Base-by-base conservation (phyloP, 2,888 invertebrate genomes). In the Criorhina ranunculi region DNA sequence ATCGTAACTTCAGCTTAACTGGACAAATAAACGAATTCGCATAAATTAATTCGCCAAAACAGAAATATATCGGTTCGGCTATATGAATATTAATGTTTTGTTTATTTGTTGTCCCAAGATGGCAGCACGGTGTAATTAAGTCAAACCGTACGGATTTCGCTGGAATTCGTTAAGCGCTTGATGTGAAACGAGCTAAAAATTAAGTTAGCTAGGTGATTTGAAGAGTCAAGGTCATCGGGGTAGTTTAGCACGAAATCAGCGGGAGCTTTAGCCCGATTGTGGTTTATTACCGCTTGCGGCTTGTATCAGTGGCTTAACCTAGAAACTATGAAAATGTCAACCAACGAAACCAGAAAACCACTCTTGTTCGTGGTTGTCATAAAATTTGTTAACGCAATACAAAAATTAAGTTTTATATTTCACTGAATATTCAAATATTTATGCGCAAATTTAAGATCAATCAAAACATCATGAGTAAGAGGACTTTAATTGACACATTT, bases 101-200 rank as follows among this genome's bases (percentile, higher is more conserved):
- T 53, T 62, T 33, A 53, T 40, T 60, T 60, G 37, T 1, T 15
- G n/a, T 49, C 69, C 53, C 7, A 19, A 80, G 53, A 67, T 55
- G 75, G 73, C 37, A 55, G 60, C 67, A 75, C 62, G 37, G 15
- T 66, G 59, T 66, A 72, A 46, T 72, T 66, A 59, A 72, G n/a
- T 49, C 17, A 31, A 29, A n/a, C 12, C 24, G 53, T 62, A 19
- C 24, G 15, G 24, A 55, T 64, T 44, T 53, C 73, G 35, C 17
- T 64, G 62, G 55, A 64, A 72, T 53, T 73, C 42, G 24, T 62
- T 73, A 53, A 11, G 15, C 19, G 11, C 15, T 53, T 24, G 53
- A 33, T 44, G 12, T 15, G 6, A 73, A 44, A 55, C 31, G 37
- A 66, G 66, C 51, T 8, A 64, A 40, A n/a, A 24, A 49, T 24